phyloP scores from a whole-genome alignment of 2,113 vertebrate genomes.

The Ploceus nigricollis region DNA sequence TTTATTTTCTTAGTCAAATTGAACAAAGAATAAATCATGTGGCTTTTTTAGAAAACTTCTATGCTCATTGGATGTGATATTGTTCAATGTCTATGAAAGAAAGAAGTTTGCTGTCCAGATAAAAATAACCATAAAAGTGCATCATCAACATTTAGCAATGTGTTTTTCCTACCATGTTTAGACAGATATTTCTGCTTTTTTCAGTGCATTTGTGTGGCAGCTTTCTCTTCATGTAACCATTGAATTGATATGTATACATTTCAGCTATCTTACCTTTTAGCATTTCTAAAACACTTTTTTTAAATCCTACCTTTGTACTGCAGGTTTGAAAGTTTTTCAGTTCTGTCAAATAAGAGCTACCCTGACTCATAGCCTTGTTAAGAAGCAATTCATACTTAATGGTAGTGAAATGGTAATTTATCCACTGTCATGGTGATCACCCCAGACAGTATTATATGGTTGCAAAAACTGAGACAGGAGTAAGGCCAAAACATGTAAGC shows the following conservation, averaged over 20 bases:
- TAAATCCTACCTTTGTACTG: background rate
- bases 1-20: background rate
- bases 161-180: background rate
- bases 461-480: background rate
- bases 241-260: background rate
- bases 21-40: background rate
- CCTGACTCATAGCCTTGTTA: background rate
- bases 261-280: background rate
- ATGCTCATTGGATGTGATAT: background rate
- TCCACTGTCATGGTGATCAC: background rate
- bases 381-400: background rate
- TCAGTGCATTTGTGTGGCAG: background rate
- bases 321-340: background rate
- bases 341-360: background rate
- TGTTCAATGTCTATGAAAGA: background rate
- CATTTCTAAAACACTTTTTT: background rate
- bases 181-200: background rate
- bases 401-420: background rate
- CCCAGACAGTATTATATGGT: background rate
- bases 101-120: background rate
- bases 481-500: background rate
- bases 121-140: background rate
- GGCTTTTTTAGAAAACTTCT: background rate
- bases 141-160: background rate
- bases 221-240: background rate